Percentiles rank a stretch among this genome's conserved stretches.
Conservation (phyloP, 2,888 invertebrate species). For the Cephus runcator region DNA sequence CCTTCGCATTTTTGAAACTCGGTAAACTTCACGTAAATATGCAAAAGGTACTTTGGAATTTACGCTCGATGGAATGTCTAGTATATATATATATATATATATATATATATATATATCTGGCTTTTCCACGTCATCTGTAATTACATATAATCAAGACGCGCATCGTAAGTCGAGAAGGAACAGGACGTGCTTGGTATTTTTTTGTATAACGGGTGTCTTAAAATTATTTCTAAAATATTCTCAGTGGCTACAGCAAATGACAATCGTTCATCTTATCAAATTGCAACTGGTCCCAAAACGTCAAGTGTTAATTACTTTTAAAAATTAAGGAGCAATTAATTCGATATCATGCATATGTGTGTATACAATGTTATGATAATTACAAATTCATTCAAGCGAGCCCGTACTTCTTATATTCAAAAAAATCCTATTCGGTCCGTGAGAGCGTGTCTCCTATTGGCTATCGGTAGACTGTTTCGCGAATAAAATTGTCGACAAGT, state of each 20-base stretch:
- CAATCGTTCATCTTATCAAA: neutral
- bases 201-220: neutral
- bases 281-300: neutral
- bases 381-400: neutral
- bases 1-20: neutral
- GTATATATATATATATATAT: slow-evolving; percentile 9
- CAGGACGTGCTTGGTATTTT: slow-evolving; percentile 2
- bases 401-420: neutral
- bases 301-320: neutral
- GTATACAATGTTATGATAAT: neutral
- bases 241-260: neutral
- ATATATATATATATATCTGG: slow-evolving; percentile 1
- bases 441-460: slow-evolving; percentile 12
- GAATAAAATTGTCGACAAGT: slow-evolving; percentile 28
- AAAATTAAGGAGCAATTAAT: neutral
- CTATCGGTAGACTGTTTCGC: slow-evolving; percentile 12
- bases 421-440: slow-evolving; percentile 12
- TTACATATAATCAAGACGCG: slow-evolving; percentile 26
- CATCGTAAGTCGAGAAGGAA: slow-evolving; percentile 10
- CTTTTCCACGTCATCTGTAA: slow-evolving; percentile 24
- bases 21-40: neutral
- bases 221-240: neutral
- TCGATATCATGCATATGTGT: neutral
- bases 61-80: slow-evolving; percentile 15
- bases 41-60: slow-evolving; percentile 16